Base-by-base conservation (phyloP, 1,140 invertebrate species). In the Planococcus citri region DNA sequence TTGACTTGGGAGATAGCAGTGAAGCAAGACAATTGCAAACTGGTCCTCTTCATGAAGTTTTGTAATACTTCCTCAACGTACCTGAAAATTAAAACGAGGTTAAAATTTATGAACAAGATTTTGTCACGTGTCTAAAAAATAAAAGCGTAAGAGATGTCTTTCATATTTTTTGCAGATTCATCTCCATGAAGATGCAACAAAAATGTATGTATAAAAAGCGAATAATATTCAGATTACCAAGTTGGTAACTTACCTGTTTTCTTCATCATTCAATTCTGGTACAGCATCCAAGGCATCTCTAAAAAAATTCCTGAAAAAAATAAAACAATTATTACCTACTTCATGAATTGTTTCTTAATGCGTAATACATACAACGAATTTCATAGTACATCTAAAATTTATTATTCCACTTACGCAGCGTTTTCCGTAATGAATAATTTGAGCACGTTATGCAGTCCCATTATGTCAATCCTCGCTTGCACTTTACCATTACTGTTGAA, bases 401-500 rank as follows among this genome's bases (percentile, higher is more conserved):
- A n/a, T 12, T 9, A 61, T 60, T 51, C 38, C 67, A 71, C 73
- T 78, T 79, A 85, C 82, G 77, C 82, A 58, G 85, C 84, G 75
- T 80, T 81, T 6, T 77, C 74, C 24, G 83, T 85, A 38, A 79
- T 79, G 72, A 83, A 86, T 69, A 73, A 72, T 27, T 76, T 71
- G 24, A 86, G 76, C 41, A 83, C 78, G 58, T 83, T 81, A 73
- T 80, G 80, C 22, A 89, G 76, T 17, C 83, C 81, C 22, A 75
- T 78, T 69, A 88, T 83, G 75, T 88, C 87, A 3, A 83, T 80
- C 70, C 79, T 78, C 12, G 86, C 87, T 79, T 92, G 90, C 68
- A 88, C 76, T 64, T 83, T 83, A 21, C 89, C 88, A 70, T 83
- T 77, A 20, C 79, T 77, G 76, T 83, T 86, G 77, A 90, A 90